phyloP scores from a whole-genome alignment of 2,113 vertebrate species.

The Cheirogaleus medius region DNA sequence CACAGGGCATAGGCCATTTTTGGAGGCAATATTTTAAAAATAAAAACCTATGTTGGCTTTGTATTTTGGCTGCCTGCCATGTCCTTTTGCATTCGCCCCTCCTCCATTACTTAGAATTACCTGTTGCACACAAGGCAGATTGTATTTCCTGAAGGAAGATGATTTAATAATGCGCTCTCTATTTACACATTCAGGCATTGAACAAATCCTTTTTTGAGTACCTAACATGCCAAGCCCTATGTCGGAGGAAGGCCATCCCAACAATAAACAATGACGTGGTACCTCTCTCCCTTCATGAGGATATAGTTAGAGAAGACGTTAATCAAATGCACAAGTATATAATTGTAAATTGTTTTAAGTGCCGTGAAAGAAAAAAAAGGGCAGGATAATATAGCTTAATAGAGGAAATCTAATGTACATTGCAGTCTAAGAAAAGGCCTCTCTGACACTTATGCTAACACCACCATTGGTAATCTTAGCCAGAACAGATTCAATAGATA shows the following conservation, averaged over 20 bases:
- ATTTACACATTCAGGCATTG: background rate
- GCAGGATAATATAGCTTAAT: background rate
- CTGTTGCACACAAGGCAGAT: background rate
- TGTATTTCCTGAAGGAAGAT: slow-evolving; percentile 2
- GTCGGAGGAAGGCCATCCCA: background rate
- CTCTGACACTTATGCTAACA: background rate
- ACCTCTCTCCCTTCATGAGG: background rate
- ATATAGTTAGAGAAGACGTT: background rate
- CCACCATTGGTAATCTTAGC: background rate
- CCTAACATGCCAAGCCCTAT: background rate
- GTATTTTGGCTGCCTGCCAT: background rate
- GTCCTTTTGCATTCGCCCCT: background rate
- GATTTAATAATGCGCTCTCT: background rate
- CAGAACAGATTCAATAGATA: background rate
- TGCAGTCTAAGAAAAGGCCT: background rate
- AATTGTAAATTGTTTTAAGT: background rate
- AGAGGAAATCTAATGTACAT: background rate
- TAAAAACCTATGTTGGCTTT: background rate
- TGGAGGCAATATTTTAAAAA: slow-evolving; percentile 16
- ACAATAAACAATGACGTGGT: background rate
- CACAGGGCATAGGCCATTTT: background rate
- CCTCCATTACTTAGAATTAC: background rate
- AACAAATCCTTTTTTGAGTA: background rate
- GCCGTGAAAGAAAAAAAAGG: background rate
- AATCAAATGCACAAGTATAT: background rate